Evolutionary conservation across 2,888 invertebrate genomes (phyloP).

Genomic region (Mythimna loreyi): DNA sequence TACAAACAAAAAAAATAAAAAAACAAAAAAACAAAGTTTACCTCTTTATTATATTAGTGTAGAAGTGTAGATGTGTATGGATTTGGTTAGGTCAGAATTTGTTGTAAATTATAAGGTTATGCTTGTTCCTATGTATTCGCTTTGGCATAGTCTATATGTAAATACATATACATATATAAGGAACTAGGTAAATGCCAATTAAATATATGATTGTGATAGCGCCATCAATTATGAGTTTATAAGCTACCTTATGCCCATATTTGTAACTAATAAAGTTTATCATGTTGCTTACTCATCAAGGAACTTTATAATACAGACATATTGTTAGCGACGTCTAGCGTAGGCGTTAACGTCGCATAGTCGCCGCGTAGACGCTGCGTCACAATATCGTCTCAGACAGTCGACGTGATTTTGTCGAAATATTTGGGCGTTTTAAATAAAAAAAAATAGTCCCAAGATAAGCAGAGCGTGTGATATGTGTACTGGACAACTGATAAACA

Average conservation of each 20-base stretch:
- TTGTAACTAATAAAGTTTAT: not conserved
- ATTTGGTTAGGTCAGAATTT: no score
- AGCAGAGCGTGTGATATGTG: no score
- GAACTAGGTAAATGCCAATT: slow-evolving; percentile 9
- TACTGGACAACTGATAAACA: no score
- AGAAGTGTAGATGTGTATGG: no score
- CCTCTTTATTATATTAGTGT: no score
- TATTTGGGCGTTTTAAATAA: no score
- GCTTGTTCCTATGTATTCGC: not conserved
- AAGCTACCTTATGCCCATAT: slow-evolving; percentile 20
- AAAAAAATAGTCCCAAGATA: no score
- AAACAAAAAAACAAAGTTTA: no score
- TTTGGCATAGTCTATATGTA: not conserved
- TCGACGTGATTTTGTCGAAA: no score
- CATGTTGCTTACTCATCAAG: slow-evolving; percentile 7
- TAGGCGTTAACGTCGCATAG: not conserved
- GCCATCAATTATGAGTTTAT: slow-evolving; percentile 17
- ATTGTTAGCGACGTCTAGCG: not conserved
- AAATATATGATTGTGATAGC: slow-evolving; percentile 16
- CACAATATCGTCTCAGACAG: no score
- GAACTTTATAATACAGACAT: not conserved
- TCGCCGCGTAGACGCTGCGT: not conserved
- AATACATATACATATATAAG: no score
- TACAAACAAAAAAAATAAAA: no score
- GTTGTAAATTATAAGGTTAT: slow-evolving; percentile 1